Evolutionary conservation across 2,888 invertebrate species (phyloP).

Genomic region (Adelognathus sp.): DNA sequence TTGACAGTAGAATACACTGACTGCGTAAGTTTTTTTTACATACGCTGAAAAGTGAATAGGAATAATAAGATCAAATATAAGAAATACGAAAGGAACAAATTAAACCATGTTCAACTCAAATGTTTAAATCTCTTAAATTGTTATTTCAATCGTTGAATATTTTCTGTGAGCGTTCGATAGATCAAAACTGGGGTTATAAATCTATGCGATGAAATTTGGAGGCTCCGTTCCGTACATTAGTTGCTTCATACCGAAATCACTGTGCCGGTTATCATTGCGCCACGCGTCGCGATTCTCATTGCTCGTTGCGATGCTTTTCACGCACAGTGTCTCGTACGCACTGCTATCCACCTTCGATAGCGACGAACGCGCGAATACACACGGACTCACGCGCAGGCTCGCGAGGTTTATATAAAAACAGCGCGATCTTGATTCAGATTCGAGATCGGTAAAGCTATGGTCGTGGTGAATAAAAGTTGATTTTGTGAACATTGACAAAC

Average conservation of each 20-base stretch:
- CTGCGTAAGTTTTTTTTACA: too few species aligned
- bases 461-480: background rate
- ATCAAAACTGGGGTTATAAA: too few species aligned
- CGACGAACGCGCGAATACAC: conserved; percentile 2
- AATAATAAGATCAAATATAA: too few species aligned
- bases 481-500: conserved; percentile 2
- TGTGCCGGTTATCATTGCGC: conserved; percentile 47
- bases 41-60: too few species aligned
- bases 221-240: conserved; percentile 16
- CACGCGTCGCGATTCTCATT: conserved; percentile 46
- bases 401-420: conserved; percentile 16
- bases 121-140: too few species aligned
- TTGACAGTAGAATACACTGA: too few species aligned
- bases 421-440: conserved; percentile 15
- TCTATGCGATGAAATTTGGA: background rate
- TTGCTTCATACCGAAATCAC: conserved; percentile 31
- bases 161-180: too few species aligned
- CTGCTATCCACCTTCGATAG: background rate
- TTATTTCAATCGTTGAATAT: too few species aligned
- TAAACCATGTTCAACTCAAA: too few species aligned
- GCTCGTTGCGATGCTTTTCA: conserved; percentile 24
- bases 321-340: background rate
- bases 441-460: background rate
- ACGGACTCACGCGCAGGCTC: conserved; percentile 1
- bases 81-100: too few species aligned